These are phyloP conservation scores for Amphiprion percula DNA, from an alignment of 2,113 vertebrate genomes.

Conservation along the genomic window DNA sequence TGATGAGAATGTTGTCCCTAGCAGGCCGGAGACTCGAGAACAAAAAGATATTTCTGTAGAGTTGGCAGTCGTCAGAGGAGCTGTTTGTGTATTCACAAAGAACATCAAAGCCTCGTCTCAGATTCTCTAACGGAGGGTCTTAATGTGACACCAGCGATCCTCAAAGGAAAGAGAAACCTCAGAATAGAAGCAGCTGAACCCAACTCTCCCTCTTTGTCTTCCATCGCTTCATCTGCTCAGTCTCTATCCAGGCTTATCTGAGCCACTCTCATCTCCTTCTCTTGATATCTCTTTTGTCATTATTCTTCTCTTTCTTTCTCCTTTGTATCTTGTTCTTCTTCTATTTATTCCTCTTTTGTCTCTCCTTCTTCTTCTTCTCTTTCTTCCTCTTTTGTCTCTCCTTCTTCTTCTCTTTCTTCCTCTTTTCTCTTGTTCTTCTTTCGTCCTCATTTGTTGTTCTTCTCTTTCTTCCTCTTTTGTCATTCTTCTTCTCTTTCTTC, in stretches of 20 bases:
- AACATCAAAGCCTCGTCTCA: conserved; percentile 80
- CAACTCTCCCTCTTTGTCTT: conserved; percentile 31
- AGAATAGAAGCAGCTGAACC: conserved; percentile 61
- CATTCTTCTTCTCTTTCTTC: too few relatives aligned
- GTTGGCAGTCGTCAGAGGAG: conserved; percentile 78
- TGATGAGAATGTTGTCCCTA: conserved; percentile 74
- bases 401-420: too few relatives aligned
- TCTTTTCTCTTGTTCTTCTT: too few relatives aligned
- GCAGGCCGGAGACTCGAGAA: conserved; percentile 65
- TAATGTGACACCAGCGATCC: conserved; percentile 79
- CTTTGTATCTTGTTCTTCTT: neutral
- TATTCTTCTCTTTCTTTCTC: conserved; percentile 20
- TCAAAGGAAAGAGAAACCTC: conserved; percentile 67
- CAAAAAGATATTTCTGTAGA: conserved; percentile 70
- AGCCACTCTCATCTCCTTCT: conserved; percentile 49
- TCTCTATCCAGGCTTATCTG: conserved; percentile 50
- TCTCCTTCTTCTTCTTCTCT: conserved; percentile 52
- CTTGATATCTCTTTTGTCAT: conserved; percentile 15
- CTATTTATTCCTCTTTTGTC: neutral
- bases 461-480: too few relatives aligned
- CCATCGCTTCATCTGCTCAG: conserved; percentile 49
- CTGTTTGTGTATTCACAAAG: conserved; percentile 82
- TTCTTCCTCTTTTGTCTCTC: too few relatives aligned
- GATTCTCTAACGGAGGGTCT: conserved; percentile 80
- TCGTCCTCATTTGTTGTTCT: too few relatives aligned